phyloP scores from a whole-genome alignment of 2,888 invertebrate species.

The Dasypolia templi region DNA sequence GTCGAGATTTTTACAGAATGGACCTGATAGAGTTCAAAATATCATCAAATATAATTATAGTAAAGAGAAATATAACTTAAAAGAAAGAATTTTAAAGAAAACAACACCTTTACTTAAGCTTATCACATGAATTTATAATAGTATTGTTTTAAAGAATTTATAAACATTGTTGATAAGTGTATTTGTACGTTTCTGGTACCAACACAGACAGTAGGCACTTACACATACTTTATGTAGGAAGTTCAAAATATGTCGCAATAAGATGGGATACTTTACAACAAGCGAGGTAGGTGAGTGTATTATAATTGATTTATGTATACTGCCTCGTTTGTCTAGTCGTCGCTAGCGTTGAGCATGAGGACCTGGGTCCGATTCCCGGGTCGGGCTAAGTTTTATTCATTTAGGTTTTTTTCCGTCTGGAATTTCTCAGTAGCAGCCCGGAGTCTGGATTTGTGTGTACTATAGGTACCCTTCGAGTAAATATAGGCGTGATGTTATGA shows the following conservation, averaged over 20 bases:
- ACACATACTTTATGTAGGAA: not conserved
- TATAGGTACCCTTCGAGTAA: too few relatives aligned
- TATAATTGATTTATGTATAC: too few relatives aligned
- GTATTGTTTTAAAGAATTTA: constrained; percentile 25
- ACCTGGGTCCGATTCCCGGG: too few relatives aligned
- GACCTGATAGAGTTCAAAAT: not conserved
- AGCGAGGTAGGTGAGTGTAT: too few relatives aligned
- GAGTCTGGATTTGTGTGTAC: not conserved
- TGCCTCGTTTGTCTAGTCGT: too few relatives aligned
- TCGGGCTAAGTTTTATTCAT: too few relatives aligned
- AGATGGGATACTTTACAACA: too few relatives aligned
- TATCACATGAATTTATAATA: not conserved
- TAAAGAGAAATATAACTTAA: not conserved
- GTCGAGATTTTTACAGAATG: too few relatives aligned
- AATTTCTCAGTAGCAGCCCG: not conserved
- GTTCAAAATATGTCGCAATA: not conserved
- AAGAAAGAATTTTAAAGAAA: not conserved
- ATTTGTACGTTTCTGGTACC: constrained; percentile 8
- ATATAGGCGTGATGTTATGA: too few relatives aligned
- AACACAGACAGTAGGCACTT: not conserved
- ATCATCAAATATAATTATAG: not conserved
- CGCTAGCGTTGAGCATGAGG: too few relatives aligned
- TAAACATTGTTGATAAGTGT: constrained; percentile 16
- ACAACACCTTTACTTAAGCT: constrained; percentile 5
- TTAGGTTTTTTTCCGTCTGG: too few relatives aligned